These are phyloP conservation scores for Tenthredo amoena DNA, from an alignment of 2,888 invertebrate genomes.

Conservation along the genomic window DNA sequence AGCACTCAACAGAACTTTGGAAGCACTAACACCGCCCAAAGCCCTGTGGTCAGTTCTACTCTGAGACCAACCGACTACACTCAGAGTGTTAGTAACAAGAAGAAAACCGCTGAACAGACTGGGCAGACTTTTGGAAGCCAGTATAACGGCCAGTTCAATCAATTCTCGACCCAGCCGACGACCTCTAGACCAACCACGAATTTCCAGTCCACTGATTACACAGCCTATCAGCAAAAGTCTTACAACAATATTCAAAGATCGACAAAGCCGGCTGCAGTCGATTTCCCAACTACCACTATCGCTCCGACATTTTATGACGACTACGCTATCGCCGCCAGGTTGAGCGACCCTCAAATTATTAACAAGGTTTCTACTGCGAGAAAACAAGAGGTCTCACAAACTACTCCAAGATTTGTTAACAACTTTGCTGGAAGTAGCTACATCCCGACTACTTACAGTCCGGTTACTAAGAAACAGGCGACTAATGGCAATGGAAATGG, in stretches of 20 bases:
- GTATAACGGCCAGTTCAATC: constrained; percentile 60
- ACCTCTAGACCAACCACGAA: constrained; percentile 69
- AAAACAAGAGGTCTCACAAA: constrained; percentile 69
- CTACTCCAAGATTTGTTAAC: constrained; percentile 66
- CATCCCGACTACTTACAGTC: constrained; percentile 78
- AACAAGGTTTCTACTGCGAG: constrained; percentile 70
- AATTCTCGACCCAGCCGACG: constrained; percentile 64
- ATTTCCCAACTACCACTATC: constrained; percentile 66
- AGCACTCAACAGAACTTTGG: constrained; percentile 59
- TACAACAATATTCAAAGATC: constrained; percentile 73
- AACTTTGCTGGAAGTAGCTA: constrained; percentile 79
- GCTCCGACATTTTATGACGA: constrained; percentile 66
- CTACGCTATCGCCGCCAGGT: constrained; percentile 58
- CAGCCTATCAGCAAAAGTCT: constrained; percentile 68
- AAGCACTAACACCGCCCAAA: constrained; percentile 61
- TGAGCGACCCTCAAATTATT: constrained; percentile 57
- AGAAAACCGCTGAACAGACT: constrained; percentile 61
- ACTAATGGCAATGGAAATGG: constrained; percentile 47
- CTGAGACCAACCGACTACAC: constrained; percentile 60
- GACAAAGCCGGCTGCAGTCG: constrained; percentile 61
- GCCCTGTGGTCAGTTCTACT: constrained; percentile 53
- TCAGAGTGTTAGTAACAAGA: constrained; percentile 64
- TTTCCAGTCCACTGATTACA: constrained; percentile 69
- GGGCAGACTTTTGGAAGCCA: constrained; percentile 64
- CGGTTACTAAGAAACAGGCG: constrained; percentile 68